Base-by-base conservation (phyloP, 37 sponge, comb jelly and placozoan genomes). In the Amphimedon queenslandica region DNA sequence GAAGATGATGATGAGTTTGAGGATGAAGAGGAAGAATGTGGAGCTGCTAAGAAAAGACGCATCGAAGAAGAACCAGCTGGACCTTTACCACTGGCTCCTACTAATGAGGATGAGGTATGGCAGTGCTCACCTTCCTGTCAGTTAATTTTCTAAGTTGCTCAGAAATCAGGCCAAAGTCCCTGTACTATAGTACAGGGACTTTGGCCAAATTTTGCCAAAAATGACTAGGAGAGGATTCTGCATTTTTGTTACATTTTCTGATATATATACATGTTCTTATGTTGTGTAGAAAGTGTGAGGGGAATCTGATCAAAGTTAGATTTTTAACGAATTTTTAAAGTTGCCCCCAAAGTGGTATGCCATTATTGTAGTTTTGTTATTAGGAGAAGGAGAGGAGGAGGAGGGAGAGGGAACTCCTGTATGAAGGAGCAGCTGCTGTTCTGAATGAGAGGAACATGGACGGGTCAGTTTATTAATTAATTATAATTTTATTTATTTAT, bases 381-480 rank as follows among this genome's bases (percentile, higher is more conserved):
- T 42, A 74, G 75, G 40, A 72, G 36, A 72, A 35, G 28, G 43
- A 63, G 20, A 55, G 20, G 40, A 58, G 63, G 29, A 72, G 55
- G 24, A 27, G 11, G 3, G 57, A 10, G 10, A 73, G 71, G 63
- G 84, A 88, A 58, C 64, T 51, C 8, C 28, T 24, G 25, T 88
- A 77, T 57, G 51, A n/a, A 21, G 18, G 28, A 32, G 60, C 89
- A 13, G 72, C 37, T 47, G 71, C 78, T 4, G 56, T 78, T 2
- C 74, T 88, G 4, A 11, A 16, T 20, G 64, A 73, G 31, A 74
- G 61, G 33, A n/a, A 57, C 11, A 78, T 88, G 80, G 89, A 88
- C 74, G 83, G 89, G 89, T 88, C 28, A 63, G 72, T 84, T 21
- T 13, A 43, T 47, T 47, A 8, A 47, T n/a, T n/a, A n/a, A n/a